Conservation (phyloP, 2,113 vertebrate species). For the Sebastes schlegelii region DNA sequence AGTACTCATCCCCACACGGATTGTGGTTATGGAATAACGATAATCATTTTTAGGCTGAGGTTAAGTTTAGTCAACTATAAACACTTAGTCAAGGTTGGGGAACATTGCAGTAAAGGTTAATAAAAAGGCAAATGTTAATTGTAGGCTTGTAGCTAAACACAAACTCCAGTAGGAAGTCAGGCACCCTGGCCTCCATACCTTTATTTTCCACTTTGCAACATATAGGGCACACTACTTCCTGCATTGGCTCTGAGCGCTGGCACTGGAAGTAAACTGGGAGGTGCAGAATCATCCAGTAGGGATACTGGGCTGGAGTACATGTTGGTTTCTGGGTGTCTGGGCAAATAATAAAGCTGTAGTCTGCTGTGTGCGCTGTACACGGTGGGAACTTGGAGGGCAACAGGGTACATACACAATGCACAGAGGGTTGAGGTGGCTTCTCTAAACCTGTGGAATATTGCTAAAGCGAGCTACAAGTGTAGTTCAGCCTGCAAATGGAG, state of each 20-base stretch:
- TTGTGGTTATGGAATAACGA: no score
- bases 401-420: background rate
- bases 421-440: background rate
- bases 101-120: background rate
- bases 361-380: background rate
- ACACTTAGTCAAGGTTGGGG: background rate
- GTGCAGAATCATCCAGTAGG: background rate
- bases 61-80: no score
- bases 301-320: background rate
- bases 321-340: background rate
- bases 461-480: background rate
- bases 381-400: background rate
- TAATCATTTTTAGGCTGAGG: no score
- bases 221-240: background rate
- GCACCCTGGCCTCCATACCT: background rate
- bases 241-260: background rate
- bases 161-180: background rate
- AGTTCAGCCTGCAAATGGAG: constrained; percentile 4
- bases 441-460: constrained; percentile 6
- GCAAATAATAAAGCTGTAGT: background rate
- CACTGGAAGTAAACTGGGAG: background rate
- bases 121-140: background rate
- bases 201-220: background rate
- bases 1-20: no score
- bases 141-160: background rate